Conservation (phyloP, 2,113 vertebrate genomes). For the Phyllostomus discolor region DNA sequence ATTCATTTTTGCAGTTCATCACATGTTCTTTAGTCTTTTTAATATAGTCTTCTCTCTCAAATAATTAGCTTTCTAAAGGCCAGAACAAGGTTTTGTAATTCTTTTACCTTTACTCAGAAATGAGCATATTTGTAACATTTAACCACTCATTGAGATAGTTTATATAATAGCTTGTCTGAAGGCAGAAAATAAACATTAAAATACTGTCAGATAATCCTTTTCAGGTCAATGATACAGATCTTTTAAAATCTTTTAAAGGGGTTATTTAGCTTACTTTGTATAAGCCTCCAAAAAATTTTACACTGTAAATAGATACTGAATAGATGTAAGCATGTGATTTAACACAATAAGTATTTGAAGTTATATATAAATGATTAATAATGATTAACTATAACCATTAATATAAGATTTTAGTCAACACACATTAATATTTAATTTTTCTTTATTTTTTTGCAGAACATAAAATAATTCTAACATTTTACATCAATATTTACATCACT, state of each 20-base stretch:
- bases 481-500: not conserved
- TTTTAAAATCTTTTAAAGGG: constrained; percentile 34
- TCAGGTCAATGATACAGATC: not conserved
- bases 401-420: not conserved
- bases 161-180: not conserved
- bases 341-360: not conserved
- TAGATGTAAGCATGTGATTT: not conserved
- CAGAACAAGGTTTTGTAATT: not conserved
- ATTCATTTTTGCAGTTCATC: not conserved
- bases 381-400: not conserved
- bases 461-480: not conserved
- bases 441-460: not conserved
- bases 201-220: not conserved
- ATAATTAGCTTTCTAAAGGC: not conserved
- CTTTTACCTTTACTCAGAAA: not conserved
- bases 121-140: not conserved
- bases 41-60: not conserved
- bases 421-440: not conserved
- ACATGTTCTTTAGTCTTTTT: not conserved
- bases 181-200: not conserved
- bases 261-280: not conserved
- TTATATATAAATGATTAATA: not conserved
- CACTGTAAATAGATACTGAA: not conserved
- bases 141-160: not conserved
- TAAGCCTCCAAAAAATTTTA: not conserved